Conservation (phyloP, 2,888 invertebrate species). For the Pseudeuparius sepicola region DNA sequence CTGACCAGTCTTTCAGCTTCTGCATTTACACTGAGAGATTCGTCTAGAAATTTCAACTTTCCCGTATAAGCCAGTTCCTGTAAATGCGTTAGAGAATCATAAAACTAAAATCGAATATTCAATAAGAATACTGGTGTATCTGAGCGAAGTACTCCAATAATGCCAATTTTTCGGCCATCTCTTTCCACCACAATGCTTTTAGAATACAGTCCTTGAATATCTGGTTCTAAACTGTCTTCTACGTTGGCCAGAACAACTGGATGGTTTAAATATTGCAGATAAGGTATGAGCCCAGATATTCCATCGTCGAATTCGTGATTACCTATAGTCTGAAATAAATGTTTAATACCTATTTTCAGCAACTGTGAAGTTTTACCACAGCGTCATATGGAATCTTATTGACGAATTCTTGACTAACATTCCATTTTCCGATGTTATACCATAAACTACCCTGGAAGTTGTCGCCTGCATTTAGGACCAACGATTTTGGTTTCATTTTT, state of each 20-base stretch:
- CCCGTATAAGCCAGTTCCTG: too few species aligned
- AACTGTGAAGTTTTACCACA: constrained; percentile 46
- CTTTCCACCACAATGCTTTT: constrained; percentile 56
- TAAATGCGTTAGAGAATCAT: too few species aligned
- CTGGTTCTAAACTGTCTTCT: constrained; percentile 57
- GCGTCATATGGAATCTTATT: constrained; percentile 67
- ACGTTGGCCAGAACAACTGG: constrained; percentile 70
- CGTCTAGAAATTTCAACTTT: constrained; percentile 56
- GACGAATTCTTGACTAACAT: constrained; percentile 63
- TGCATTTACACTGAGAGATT: constrained; percentile 52
- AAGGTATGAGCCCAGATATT: constrained; percentile 60
- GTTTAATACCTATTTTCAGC: constrained; percentile 17
- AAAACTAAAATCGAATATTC: too few species aligned
- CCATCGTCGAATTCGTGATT: constrained; percentile 83
- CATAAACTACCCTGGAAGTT: constrained; percentile 80
- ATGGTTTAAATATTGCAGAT: constrained; percentile 51
- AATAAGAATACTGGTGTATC: too few species aligned
- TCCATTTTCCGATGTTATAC: constrained; percentile 67
- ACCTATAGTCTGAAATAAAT: constrained; percentile 56
- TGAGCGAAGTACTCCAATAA: constrained; percentile 66
- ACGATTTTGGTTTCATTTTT: constrained; percentile 41
- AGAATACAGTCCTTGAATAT: constrained; percentile 48
- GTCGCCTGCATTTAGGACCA: constrained; percentile 75
- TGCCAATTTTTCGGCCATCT: constrained; percentile 58
- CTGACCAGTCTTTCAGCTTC: constrained; percentile 54